These are phyloP conservation scores for Andrena bicolor DNA, from an alignment of 2,888 invertebrate species.

Conservation along the genomic window DNA sequence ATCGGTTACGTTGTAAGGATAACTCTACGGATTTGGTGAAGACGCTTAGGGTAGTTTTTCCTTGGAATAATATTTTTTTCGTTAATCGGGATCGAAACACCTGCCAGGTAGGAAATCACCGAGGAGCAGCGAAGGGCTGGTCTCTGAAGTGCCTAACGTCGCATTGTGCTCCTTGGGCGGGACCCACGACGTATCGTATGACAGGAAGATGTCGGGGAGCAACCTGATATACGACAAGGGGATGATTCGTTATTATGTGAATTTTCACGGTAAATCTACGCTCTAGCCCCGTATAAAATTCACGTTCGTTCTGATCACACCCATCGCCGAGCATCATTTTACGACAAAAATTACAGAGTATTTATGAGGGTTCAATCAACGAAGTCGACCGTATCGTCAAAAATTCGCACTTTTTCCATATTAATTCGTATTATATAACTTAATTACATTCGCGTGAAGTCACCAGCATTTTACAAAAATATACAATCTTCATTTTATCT, in stretches of 20 bases:
- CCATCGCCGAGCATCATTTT: background rate
- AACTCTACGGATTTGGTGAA: background rate
- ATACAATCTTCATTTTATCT: slow-evolving; percentile 63
- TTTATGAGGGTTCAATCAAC: background rate
- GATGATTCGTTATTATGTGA: slow-evolving; percentile 80
- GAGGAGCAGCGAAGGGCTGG: slow-evolving; percentile 47
- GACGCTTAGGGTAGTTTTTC: background rate
- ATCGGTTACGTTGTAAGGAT: background rate
- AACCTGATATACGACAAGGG: slow-evolving; percentile 80
- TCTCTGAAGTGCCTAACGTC: slow-evolving; percentile 56
- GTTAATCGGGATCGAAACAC: slow-evolving; percentile 56
- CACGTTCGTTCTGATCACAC: slow-evolving; percentile 22
- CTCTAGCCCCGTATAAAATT: slow-evolving; percentile 15
- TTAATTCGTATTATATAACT: slow-evolving; percentile 36
- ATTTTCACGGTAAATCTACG: slow-evolving; percentile 76
- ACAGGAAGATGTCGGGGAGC: slow-evolving; percentile 79
- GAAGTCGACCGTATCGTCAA: background rate
- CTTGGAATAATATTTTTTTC: slow-evolving; percentile 23
- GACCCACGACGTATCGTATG: slow-evolving; percentile 79
- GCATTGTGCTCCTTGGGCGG: slow-evolving; percentile 76
- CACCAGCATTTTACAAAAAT: slow-evolving; percentile 70
- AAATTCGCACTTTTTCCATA: slow-evolving; percentile 2
- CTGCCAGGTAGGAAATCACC: slow-evolving; percentile 73
- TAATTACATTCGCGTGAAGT: slow-evolving; percentile 22
- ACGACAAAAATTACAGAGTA: slow-evolving; percentile 4